Base-by-base conservation (phyloP, 2,888 invertebrate species). In the Acleris cristana region DNA sequence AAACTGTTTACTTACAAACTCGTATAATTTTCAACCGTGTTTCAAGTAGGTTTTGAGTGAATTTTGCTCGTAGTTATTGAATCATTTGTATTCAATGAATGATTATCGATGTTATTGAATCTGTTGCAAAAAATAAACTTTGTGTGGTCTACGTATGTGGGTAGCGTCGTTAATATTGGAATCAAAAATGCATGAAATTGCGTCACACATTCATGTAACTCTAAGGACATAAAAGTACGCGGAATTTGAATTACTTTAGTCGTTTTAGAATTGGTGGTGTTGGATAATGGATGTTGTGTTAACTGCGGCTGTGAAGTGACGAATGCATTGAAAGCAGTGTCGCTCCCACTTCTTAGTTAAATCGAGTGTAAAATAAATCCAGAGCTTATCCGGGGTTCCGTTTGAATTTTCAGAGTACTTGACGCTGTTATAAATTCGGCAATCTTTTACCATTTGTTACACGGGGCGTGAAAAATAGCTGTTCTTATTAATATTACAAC, bases 171-270 rank as follows among this genome's bases (percentile, higher is more conserved):
- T 76, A 76, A 74, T 75, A 84, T 81, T 77, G 79, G 76, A 84
- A 72, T 86, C 85, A 88, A 88, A 82, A 86, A 73, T 69, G 84
- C 92, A 83, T 92, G 84, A 90, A 92, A 92, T 92, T 89, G 83
- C 86, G 88, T 90, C 90, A 90, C 85, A 77, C 86, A 65, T 49
- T 49, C 19, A 0, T 0, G 14, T 26, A 49, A 58, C 23, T 34
- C 53, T 30, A 62, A n/a, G 14, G 45, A 18, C 45, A 12, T 18
- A 56, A 56, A 61, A n/a, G 26, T 3, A 6, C n/a, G 18, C 18
- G 26, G 16, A 55, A 53, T 30, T 1, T 8, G 0, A 26, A 45
- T 30, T 26, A 60, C 49, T 63, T 63, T 34, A 23, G 40, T 23
- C 54, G 12, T 58, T 63, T 57, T 55, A 8, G 45, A 54, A 59